These are phyloP conservation scores for Paraplagusia blochii DNA, from an alignment of 2,113 vertebrate species.

Conservation along the genomic window DNA sequence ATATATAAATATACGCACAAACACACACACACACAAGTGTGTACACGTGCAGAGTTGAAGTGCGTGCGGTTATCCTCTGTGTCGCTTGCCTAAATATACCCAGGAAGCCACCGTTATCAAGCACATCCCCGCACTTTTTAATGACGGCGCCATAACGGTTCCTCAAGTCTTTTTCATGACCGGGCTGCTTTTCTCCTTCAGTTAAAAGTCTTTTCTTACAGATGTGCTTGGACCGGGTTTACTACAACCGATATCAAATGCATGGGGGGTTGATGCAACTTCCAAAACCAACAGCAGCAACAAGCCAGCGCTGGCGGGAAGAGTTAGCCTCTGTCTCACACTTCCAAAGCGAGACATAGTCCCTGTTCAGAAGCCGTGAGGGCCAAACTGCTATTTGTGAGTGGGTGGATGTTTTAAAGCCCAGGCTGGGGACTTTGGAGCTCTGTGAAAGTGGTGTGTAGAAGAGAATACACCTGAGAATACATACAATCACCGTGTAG, in stretches of 20 bases:
- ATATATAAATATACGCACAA: conserved; percentile 12
- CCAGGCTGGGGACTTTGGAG: conserved; percentile 45
- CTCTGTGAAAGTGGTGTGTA: conserved; percentile 37
- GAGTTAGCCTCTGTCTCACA: conserved; percentile 65
- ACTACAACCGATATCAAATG: conserved; percentile 41
- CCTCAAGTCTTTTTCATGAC: conserved; percentile 29
- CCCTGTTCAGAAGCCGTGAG: conserved; percentile 52
- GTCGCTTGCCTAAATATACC: not conserved
- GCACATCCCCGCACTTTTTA: conserved; percentile 26
- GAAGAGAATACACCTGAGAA: conserved; percentile 53
- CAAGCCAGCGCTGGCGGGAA: conserved; percentile 49
- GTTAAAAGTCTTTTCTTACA: conserved; percentile 46
- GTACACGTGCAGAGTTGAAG: conserved; percentile 22
- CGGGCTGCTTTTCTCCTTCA: conserved; percentile 24
- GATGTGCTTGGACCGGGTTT: conserved; percentile 35
- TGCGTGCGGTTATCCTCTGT: conserved; percentile 3
- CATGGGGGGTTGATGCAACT: conserved; percentile 24
- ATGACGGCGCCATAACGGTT: conserved; percentile 19
- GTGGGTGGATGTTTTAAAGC: conserved; percentile 53
- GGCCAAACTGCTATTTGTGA: conserved; percentile 36
- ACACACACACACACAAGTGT: not conserved
- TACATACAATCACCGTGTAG: conserved; percentile 52
- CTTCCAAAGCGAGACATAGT: conserved; percentile 68
- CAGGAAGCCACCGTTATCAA: conserved; percentile 24
- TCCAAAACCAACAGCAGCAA: conserved; percentile 63